These are phyloP conservation scores for Thalassaphorura encarpata DNA, from an alignment of 1,140 invertebrate genomes.

Conservation along the genomic window DNA sequence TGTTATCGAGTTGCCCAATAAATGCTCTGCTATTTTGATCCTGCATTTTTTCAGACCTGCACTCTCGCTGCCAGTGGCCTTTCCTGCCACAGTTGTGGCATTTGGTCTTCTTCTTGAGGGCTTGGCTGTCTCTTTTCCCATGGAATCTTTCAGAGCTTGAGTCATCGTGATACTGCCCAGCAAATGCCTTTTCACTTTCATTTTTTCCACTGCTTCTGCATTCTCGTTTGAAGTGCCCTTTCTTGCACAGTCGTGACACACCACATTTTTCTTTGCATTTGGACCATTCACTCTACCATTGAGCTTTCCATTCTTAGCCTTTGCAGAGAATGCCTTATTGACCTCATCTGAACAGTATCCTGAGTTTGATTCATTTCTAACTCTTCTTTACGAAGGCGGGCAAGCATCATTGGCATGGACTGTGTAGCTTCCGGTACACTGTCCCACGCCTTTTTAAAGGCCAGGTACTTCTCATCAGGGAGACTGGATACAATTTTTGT, in stretches of 20 bases:
- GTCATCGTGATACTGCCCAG: background rate
- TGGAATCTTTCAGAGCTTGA: background rate
- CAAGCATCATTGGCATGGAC: constrained; percentile 1
- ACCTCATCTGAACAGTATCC: background rate
- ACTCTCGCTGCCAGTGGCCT: constrained; percentile 9
- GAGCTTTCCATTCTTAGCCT: too few relatives aligned
- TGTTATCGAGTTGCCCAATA: too few relatives aligned
- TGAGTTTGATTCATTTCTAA: background rate
- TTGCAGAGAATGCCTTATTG: background rate
- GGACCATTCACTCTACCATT: background rate
- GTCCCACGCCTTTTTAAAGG: constrained; percentile 14
- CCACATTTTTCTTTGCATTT: background rate
- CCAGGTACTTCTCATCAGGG: constrained; percentile 1
- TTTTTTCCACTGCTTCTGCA: background rate
- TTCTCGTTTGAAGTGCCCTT: too few relatives aligned
- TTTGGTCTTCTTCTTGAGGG: background rate
- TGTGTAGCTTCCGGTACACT: background rate
- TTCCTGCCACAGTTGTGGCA: constrained; percentile 4
- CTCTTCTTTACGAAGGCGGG: constrained; percentile 6
- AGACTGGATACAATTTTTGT: constrained; percentile 8
- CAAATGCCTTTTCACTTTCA: background rate
- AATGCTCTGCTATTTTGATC: too few relatives aligned
- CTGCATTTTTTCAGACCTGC: background rate
- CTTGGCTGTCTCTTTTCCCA: constrained; percentile 5
- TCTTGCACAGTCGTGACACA: background rate